These are phyloP conservation scores for Pseudomyrmex concolor DNA, from an alignment of 1,140 invertebrate genomes.

Conservation along the genomic window DNA sequence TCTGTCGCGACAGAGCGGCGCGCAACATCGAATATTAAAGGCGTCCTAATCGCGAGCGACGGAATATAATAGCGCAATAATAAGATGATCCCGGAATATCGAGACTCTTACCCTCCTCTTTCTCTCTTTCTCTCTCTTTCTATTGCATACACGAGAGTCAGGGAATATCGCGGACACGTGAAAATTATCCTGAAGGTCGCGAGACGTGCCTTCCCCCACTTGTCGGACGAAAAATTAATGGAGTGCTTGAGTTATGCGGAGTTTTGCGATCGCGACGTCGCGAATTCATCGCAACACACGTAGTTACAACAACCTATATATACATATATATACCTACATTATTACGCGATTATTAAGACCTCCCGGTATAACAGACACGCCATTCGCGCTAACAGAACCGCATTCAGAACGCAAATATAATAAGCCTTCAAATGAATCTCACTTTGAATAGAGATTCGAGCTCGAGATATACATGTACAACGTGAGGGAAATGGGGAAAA, in stretches of 20 bases:
- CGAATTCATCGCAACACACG: too few species aligned
- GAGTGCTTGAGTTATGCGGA: constrained; percentile 2
- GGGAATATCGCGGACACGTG: neutral
- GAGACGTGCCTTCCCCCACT: neutral
- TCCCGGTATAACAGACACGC: too few species aligned
- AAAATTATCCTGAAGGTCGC: constrained; percentile 12
- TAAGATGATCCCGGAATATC: constrained; percentile 49
- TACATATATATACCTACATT: too few species aligned
- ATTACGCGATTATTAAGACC: too few species aligned
- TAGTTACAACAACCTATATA: too few species aligned
- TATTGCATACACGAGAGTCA: too few species aligned
- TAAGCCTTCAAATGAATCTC: neutral
- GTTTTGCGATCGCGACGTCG: neutral
- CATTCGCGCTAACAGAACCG: too few species aligned
- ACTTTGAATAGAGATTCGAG: constrained; percentile 1
- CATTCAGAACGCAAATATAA: too few species aligned
- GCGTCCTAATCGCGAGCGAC: constrained; percentile 54
- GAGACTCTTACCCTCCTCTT: neutral
- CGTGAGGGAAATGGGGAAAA: neutral
- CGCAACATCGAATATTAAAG: constrained; percentile 57
- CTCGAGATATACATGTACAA: neutral
- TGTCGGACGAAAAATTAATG: constrained; percentile 28
- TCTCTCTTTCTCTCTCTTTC: neutral
- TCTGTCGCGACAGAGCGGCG: constrained; percentile 51
- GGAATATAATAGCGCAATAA: constrained; percentile 52